Evolutionary conservation across 2,113 vertebrate genomes (phyloP).

Genomic region (Tetraodon nigroviridis): DNA sequence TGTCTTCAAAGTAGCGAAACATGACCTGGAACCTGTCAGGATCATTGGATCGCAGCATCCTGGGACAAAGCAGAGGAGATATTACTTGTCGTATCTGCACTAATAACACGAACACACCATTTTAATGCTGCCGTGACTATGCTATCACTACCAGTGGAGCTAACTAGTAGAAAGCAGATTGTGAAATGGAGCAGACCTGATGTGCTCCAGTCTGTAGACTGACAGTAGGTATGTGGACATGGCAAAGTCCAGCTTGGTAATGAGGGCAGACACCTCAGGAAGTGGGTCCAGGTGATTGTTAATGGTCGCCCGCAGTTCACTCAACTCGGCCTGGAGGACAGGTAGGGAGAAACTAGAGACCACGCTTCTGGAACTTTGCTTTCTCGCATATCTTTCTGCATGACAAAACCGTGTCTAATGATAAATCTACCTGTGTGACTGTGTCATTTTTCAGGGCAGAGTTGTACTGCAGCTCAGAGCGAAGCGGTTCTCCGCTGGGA

Average conservation of each 20-base stretch:
- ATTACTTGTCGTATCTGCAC: neutral
- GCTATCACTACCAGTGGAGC: neutral
- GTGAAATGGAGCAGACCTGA: conserved; percentile 76
- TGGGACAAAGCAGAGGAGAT: conserved; percentile 41
- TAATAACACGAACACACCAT: no score
- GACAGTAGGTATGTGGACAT: conserved; percentile 97
- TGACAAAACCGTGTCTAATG: neutral
- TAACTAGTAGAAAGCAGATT: neutral
- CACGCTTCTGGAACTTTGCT: neutral
- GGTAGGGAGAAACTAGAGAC: neutral
- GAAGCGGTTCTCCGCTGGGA: conserved; percentile 92
- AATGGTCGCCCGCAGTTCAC: conserved; percentile 86
- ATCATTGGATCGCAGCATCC: conserved; percentile 89
- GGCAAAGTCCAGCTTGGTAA: conserved; percentile 95
- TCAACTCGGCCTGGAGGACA: conserved; percentile 83
- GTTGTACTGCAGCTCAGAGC: conserved; percentile 96
- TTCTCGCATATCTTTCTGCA: neutral
- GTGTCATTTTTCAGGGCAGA: conserved; percentile 97
- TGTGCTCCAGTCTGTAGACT: conserved; percentile 93
- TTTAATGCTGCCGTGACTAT: no score
- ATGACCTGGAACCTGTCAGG: conserved; percentile 95
- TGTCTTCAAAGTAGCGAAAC: conserved; percentile 97
- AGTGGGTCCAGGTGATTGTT: conserved; percentile 90
- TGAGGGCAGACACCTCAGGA: conserved; percentile 87
- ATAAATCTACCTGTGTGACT: conserved; percentile 81